These are phyloP conservation scores for Lamellibrachia luymesi DNA, from an alignment of 1,140 invertebrate genomes.

Conservation along the genomic window DNA sequence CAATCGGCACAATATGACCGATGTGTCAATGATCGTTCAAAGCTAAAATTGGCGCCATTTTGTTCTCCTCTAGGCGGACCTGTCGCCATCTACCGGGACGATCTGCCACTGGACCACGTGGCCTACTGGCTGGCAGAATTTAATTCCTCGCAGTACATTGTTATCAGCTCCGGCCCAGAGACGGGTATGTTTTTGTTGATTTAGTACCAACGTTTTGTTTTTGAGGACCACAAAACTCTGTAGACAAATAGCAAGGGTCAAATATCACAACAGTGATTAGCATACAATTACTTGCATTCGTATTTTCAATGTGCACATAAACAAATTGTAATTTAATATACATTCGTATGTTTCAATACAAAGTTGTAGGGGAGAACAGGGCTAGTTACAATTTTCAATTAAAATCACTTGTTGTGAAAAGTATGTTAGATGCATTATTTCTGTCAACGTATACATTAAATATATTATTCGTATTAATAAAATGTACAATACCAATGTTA, in stretches of 20 bases:
- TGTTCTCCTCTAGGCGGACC: not conserved
- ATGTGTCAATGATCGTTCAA: too few species aligned
- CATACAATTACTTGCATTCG: too few species aligned
- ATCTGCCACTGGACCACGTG: not conserved
- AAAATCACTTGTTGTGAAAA: too few species aligned
- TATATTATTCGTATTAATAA: too few species aligned
- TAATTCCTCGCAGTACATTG: not conserved
- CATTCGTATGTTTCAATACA: not conserved
- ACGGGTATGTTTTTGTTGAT: not conserved
- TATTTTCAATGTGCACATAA: too few species aligned
- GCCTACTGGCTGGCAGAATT: not conserved
- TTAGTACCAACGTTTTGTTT: not conserved
- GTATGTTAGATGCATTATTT: too few species aligned
- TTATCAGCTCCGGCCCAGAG: not conserved
- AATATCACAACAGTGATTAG: not conserved
- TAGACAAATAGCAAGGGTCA: not conserved
- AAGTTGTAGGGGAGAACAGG: too few species aligned
- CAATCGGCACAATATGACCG: too few species aligned
- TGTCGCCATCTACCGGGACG: not conserved
- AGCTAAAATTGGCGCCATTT: not conserved
- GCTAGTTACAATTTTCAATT: too few species aligned
- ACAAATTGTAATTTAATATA: not conserved
- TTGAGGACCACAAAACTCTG: not conserved
- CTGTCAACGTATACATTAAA: too few species aligned
- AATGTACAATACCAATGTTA: too few species aligned